Evolutionary conservation across 2,113 vertebrate species (phyloP).

Genomic region (Aspiorhynchus laticeps): DNA sequence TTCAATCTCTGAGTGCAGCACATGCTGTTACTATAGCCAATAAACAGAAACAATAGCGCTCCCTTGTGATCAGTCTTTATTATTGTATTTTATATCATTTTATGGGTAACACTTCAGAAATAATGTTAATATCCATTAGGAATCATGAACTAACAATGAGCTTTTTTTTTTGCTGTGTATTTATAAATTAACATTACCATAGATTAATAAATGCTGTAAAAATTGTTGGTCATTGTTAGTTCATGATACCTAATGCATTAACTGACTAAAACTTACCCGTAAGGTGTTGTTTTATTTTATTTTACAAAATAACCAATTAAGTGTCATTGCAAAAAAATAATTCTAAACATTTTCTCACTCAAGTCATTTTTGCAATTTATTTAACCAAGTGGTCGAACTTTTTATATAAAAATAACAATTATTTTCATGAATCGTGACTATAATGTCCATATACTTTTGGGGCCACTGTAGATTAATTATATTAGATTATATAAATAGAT

Average conservation of each 20-base stretch:
- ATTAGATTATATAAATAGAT: not conserved
- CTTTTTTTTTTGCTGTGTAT: not conserved
- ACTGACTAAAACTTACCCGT: not conserved
- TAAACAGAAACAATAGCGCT: not conserved
- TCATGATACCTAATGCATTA: not conserved
- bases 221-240: not conserved
- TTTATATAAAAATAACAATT: not conserved
- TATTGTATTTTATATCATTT: not conserved
- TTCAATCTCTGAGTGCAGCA: slow-evolving; percentile 9
- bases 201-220: not conserved
- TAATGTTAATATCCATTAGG: not conserved
- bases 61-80: not conserved
- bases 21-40: not conserved
- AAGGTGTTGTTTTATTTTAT: not conserved
- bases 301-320: not conserved
- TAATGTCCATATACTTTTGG: not conserved
- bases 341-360: not conserved
- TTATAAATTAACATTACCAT: not conserved
- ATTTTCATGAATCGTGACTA: not conserved
- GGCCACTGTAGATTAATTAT: not conserved
- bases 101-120: not conserved
- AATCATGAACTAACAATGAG: not conserved
- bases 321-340: not conserved
- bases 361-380: not conserved
- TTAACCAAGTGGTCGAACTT: not conserved